These are phyloP conservation scores for Pollimyrus isidori DNA, from an alignment of 2,113 vertebrate genomes.

Conservation along the genomic window DNA sequence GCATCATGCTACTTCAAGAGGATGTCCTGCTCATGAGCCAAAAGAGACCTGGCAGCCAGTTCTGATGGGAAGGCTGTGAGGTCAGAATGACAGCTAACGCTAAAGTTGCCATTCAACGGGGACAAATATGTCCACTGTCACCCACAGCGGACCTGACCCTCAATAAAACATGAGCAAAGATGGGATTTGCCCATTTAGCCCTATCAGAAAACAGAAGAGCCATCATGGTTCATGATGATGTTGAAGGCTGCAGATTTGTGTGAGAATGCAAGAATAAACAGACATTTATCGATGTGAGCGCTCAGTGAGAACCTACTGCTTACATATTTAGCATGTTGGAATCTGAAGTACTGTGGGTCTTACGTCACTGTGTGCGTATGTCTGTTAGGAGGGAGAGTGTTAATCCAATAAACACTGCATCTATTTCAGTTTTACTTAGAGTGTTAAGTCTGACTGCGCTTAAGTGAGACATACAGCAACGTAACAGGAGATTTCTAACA, in stretches of 20 bases:
- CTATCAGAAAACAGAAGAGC: not conserved
- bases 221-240: not conserved
- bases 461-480: not conserved
- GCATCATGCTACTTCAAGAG: not conserved
- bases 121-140: not conserved
- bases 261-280: not conserved
- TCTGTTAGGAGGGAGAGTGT: not conserved
- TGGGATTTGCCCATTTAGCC: not conserved
- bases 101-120: not conserved
- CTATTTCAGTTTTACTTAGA: not conserved
- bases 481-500: not conserved
- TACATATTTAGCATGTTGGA: not conserved
- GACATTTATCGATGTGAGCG: not conserved
- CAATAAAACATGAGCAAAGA: not conserved
- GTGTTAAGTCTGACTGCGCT: not conserved
- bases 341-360: not conserved
- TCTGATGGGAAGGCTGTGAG: conserved; percentile 33
- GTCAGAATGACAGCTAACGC: not conserved
- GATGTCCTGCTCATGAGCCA: not conserved
- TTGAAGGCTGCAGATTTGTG: not conserved
- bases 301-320: not conserved
- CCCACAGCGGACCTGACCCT: not conserved
- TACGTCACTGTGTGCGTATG: not conserved
- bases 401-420: not conserved
- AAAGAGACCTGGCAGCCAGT: not conserved